These are phyloP conservation scores for Corydoras sp. DNA, from an alignment of 2,113 vertebrate genomes.

Conservation along the genomic window DNA sequence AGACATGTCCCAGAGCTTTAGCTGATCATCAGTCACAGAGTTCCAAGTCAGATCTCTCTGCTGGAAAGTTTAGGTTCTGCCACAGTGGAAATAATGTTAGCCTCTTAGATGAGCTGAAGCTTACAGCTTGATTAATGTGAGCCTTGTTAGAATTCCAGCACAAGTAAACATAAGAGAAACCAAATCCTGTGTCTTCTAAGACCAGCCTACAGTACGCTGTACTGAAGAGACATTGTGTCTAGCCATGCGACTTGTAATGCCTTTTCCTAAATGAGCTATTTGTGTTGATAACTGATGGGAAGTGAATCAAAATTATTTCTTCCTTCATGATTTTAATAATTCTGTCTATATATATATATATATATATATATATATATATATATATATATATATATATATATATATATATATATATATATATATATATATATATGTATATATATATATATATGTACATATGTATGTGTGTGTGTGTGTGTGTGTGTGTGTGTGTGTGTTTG, in stretches of 20 bases:
- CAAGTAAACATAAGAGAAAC: slow-evolving; percentile 25
- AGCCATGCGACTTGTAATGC: not conserved
- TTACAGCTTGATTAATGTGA: slow-evolving; percentile 53
- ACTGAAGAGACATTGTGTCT: slow-evolving; percentile 10
- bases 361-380: too few species aligned
- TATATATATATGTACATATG: too few species aligned
- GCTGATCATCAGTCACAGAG: slow-evolving; percentile 65
- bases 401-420: too few species aligned
- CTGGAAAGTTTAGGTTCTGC: slow-evolving; percentile 66
- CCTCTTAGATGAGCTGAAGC: slow-evolving; percentile 55
- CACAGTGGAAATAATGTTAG: slow-evolving; percentile 60
- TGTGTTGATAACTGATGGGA: slow-evolving; percentile 16
- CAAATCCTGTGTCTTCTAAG: slow-evolving; percentile 10
- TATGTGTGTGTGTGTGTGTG: too few species aligned
- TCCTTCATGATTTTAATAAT: too few species aligned
- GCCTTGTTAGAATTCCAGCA: slow-evolving; percentile 63
- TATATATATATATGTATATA: too few species aligned
- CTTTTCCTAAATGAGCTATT: not conserved
- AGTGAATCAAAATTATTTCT: not conserved
- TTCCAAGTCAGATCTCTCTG: slow-evolving; percentile 58
- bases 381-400: too few species aligned
- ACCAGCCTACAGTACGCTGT: slow-evolving; percentile 14
- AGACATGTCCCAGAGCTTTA: slow-evolving; percentile 44
- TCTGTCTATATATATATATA: too few species aligned
- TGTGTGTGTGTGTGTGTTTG: too few species aligned